Evolutionary conservation across 2,888 invertebrate species (phyloP).

Genomic region (Chrysopilus asiliformis): DNA sequence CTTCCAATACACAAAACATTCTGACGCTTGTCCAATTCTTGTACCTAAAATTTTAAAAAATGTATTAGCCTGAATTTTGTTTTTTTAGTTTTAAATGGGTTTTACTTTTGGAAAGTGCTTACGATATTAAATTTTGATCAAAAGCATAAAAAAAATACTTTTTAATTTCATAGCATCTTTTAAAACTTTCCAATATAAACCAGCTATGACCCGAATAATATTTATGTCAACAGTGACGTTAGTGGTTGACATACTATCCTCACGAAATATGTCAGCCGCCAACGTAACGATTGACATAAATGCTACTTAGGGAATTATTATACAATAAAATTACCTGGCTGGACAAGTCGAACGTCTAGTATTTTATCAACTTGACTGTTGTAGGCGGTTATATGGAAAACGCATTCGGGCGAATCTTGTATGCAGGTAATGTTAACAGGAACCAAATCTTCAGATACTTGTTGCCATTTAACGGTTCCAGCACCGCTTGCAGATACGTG

Average conservation of each 20-base stretch:
- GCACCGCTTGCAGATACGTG: conserved; percentile 89
- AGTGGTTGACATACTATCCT: no score
- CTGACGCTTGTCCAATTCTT: conserved; percentile 92
- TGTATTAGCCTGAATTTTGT: background rate
- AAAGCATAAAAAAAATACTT: background rate
- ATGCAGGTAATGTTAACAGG: conserved; percentile 97
- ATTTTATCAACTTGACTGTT: conserved; percentile 98
- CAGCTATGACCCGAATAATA: no score
- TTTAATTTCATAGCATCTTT: background rate
- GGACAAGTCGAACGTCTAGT: conserved; percentile 89
- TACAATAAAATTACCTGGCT: conserved; percentile 62
- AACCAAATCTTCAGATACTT: conserved; percentile 94
- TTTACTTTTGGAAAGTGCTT: no score
- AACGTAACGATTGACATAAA: no score
- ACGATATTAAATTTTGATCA: no score
- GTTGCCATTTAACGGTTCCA: conserved; percentile 93
- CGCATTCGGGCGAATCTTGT: conserved; percentile 90
- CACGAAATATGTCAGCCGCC: no score
- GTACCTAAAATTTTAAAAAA: conserved; percentile 52
- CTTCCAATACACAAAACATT: conserved; percentile 98
- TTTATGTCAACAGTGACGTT: background rate
- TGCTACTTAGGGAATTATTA: background rate
- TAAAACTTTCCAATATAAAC: background rate
- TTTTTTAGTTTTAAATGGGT: no score
- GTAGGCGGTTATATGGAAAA: conserved; percentile 98